Base-by-base conservation (phyloP, 2,888 invertebrate species). In the Morpho deidamia region DNA sequence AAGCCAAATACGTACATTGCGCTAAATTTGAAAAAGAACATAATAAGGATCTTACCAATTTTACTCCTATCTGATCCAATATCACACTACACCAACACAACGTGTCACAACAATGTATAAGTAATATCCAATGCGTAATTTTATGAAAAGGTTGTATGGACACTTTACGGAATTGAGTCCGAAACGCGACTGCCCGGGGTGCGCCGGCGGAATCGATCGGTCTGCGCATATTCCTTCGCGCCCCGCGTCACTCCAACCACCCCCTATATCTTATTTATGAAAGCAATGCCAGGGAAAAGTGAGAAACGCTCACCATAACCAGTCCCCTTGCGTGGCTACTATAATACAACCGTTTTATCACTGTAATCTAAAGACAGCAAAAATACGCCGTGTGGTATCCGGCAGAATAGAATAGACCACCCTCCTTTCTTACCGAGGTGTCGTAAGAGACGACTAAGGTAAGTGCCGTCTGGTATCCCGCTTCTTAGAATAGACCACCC, bases 261-360 rank as follows among this genome's bases (percentile, higher is more conserved):
- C 76, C 78, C 75, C 79, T 72, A 86, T 87, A 83, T 85, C 86
- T 88, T 87, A 86, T 88, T 85, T 87, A 87, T 87, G 85, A 83
- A 78, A 81, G 75, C 70, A 74, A 74, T 73, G 71, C 71, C 65
- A 61, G 71, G 76, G 75, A 78, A 82, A 72, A 78, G 80, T 76
- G 78, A 78, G 78, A 78, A 78, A 80, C 71, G 61, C 67, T 66
- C 64, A 60, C 63, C 63, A 60, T 53, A 56, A 61, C 61, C 65
- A 64, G 58, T 58, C 60, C 62, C 66, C 60, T 56, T 43, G 49
- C 43, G 54, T 44, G 63, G 66, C 65, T 62, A 67, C 53, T 38
- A 53, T 47, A 46, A 42, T 41, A 41, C 53, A 50, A 55, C 42
- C 12, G 41, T 42, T 55, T 58, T 46, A 52, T 45, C 48, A 46